Conservation (phyloP, 2,888 invertebrate species). For the Caenorhabditis sp. region DNA sequence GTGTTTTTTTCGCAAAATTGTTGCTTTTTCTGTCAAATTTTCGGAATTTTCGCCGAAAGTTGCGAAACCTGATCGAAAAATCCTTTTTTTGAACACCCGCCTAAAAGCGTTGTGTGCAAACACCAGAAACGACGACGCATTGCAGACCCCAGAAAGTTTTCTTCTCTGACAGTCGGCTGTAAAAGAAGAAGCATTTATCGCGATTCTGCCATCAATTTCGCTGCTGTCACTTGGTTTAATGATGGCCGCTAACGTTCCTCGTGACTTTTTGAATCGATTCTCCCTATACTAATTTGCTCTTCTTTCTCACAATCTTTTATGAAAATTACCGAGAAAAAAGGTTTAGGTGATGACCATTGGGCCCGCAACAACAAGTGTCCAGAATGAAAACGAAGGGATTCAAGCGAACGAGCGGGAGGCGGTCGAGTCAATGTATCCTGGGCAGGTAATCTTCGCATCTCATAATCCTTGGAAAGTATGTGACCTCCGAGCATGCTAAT, state of each 20-base stretch:
- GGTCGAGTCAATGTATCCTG: constrained; percentile 51
- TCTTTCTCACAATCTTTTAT: neutral
- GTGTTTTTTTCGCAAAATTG: neutral
- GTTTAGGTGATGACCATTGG: constrained; percentile 47
- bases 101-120: constrained; percentile 15
- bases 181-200: constrained; percentile 35
- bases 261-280: constrained; percentile 33
- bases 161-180: constrained; percentile 3
- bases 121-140: constrained; percentile 3
- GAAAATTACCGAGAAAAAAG: neutral
- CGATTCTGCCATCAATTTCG: constrained; percentile 28
- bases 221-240: constrained; percentile 21
- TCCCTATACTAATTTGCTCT: neutral
- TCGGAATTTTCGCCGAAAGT: too few relatives aligned
- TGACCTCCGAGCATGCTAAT: neutral
- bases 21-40: too few relatives aligned
- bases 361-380: neutral
- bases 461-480: constrained; percentile 66
- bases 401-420: constrained; percentile 62
- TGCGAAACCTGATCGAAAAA: neutral
- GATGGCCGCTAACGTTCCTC: constrained; percentile 1
- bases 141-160: constrained; percentile 14
- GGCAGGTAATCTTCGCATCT: constrained; percentile 47
- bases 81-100: constrained; percentile 17
- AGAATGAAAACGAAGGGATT: constrained; percentile 13